phyloP scores from a whole-genome alignment of 2,113 vertebrate genomes.

The Malaclemys terrapin region DNA sequence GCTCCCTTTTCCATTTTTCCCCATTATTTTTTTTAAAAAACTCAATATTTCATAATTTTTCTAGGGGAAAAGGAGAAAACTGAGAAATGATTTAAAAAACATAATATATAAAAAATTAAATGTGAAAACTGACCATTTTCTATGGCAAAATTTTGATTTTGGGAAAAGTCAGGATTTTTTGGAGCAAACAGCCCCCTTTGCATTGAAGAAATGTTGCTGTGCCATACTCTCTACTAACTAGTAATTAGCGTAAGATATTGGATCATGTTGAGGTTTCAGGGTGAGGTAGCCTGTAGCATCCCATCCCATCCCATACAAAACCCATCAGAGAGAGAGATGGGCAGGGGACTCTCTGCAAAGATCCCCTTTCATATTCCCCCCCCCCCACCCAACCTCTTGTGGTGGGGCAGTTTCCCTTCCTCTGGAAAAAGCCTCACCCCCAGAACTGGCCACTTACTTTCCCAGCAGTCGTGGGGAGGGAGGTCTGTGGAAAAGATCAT shows the following conservation, averaged over 20 bases:
- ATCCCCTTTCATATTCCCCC: background rate
- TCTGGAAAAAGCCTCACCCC: too few species aligned
- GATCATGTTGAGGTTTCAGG: too few species aligned
- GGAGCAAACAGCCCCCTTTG: background rate
- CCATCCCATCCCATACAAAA: too few species aligned
- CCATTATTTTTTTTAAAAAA: background rate
- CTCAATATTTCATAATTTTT: background rate
- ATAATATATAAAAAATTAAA: background rate
- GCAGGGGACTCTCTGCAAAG: background rate
- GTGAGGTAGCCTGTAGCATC: too few species aligned
- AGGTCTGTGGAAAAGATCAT: too few species aligned
- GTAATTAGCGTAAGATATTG: too few species aligned
- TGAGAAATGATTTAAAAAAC: background rate
- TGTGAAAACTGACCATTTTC: background rate
- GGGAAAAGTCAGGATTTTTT: background rate
- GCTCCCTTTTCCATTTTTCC: background rate
- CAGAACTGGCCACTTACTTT: too few species aligned
- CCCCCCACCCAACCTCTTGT: background rate
- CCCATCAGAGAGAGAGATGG: background rate
- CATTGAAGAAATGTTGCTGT: background rate
- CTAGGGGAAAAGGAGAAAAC: background rate
- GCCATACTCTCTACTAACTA: background rate
- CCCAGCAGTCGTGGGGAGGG: too few species aligned
- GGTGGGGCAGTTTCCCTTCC: too few species aligned
- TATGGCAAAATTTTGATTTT: background rate